Evolutionary conservation across 2,797 vertebrate genomes (phyloP).

Genomic region (Heteromormyrus szaboi): DNA sequence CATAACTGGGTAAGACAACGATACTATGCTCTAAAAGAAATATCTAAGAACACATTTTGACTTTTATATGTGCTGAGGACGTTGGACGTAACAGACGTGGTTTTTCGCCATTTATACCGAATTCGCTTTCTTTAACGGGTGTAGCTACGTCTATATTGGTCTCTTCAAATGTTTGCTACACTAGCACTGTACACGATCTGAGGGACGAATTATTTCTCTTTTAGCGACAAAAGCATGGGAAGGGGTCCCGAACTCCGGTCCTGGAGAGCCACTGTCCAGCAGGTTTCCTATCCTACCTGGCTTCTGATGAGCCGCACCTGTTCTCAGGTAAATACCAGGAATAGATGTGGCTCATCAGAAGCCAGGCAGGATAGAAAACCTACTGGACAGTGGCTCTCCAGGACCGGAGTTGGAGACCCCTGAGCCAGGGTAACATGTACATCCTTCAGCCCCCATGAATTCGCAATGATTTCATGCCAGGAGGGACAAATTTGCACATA

Average conservation of each 20-base stretch:
- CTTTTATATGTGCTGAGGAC: background rate
- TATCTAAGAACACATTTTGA: background rate
- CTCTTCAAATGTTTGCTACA: background rate
- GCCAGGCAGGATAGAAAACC: background rate
- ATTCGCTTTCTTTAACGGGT: background rate
- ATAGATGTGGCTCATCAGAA: background rate
- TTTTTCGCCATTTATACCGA: background rate
- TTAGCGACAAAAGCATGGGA: background rate
- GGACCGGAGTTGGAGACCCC: background rate
- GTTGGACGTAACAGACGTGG: background rate
- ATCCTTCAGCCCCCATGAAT: background rate
- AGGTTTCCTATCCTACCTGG: background rate
- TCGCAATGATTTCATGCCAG: background rate
- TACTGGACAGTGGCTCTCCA: background rate
- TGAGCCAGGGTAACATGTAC: background rate
- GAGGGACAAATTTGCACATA: background rate
- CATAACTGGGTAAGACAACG: background rate
- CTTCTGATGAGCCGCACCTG: background rate
- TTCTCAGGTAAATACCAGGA: background rate
- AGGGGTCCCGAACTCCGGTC: background rate
- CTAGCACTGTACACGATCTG: background rate
- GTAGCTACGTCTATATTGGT: background rate
- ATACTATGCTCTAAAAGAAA: background rate
- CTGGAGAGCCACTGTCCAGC: background rate
- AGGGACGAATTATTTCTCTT: background rate